Base-by-base conservation (phyloP, 1,140 invertebrate genomes). In the Drosophila persimilis region DNA sequence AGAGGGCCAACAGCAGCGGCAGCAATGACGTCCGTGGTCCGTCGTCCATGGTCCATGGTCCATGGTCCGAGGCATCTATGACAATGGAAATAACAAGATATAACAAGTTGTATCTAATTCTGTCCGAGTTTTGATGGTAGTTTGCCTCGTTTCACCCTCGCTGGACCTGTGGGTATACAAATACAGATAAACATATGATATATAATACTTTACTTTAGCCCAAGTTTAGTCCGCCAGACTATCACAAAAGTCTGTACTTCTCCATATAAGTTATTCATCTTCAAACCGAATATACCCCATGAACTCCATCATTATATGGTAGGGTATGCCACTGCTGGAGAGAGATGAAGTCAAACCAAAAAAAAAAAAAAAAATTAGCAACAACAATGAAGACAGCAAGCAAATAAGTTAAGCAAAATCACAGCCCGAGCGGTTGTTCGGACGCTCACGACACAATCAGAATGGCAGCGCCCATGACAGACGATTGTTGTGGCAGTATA, bases 31-130 rank as follows among this genome's bases (percentile, higher is more conserved):
- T 45, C 20, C 31, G 8, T 54, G 50, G 51, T 52, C 24, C 51
- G 20, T 20, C 20, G 20, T 20, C 20, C 20, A 20, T 2, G 20
- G 20, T 20, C 20, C 20, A 20, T 11, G 8, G 31, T 35, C 31
- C 31, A 35, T 35, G 8, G 31, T 35, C 31, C 31, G 22, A 15
- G 39, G 45, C 35, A 35, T 17, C 45, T 48, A 65, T 63, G 13
- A 63, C 13, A 64, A 45, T 41, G 41, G 48, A 15, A 11, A 47
- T 45, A 61, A 50, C 46, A 24, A 51, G 46, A 47, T 35, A 29
- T 47, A 61, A 45, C 56, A 59, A 71, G 39, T 71, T 50, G 43
- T 44, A 43, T 44, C 56, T 60, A 75, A 64, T 75, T 80, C 47
- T 8, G 64, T 43, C 13, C 9, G 22, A 39, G 15, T 17, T 39